Evolutionary conservation across 2,113 vertebrate species (phyloP).

Genomic region (Clarias batrachus): DNA sequence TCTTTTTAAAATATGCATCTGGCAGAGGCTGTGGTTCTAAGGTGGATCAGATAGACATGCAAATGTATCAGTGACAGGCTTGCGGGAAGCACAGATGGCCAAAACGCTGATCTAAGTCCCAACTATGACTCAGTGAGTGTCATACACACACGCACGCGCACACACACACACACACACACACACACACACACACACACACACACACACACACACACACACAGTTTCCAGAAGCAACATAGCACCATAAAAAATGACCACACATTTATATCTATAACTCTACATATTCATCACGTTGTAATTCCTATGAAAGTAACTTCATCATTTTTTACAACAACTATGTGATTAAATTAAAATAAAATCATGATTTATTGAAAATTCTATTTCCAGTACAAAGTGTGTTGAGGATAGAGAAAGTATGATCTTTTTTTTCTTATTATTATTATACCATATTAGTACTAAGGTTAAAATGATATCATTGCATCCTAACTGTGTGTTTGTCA

Average conservation of each 20-base stretch:
- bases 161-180: not conserved
- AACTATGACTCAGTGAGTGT: conserved; percentile 67
- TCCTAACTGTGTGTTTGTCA: not conserved
- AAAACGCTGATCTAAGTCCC: conserved; percentile 58
- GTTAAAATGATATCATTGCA: not conserved
- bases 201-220: conserved; percentile 34
- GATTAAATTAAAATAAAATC: not conserved
- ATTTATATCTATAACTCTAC: conserved; percentile 29
- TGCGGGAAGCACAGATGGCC: conserved; percentile 67
- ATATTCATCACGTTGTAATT: not conserved
- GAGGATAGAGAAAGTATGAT: not conserved
- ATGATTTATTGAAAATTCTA: not conserved
- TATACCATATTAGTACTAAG: not conserved
- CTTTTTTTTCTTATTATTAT: not conserved
- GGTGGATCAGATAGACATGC: conserved; percentile 59
- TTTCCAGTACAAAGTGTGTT: not conserved
- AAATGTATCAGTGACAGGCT: conserved; percentile 59
- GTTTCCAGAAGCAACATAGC: conserved; percentile 28
- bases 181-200: conserved; percentile 36
- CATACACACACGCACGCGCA: conserved; percentile 41
- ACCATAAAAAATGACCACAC: conserved; percentile 26
- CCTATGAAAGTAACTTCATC: not conserved
- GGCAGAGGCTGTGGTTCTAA: conserved; percentile 12
- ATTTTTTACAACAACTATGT: not conserved
- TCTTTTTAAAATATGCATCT: conserved; percentile 32